These are phyloP conservation scores for Zosterops pallidus DNA, from an alignment of 2,113 vertebrate genomes.

Conservation along the genomic window DNA sequence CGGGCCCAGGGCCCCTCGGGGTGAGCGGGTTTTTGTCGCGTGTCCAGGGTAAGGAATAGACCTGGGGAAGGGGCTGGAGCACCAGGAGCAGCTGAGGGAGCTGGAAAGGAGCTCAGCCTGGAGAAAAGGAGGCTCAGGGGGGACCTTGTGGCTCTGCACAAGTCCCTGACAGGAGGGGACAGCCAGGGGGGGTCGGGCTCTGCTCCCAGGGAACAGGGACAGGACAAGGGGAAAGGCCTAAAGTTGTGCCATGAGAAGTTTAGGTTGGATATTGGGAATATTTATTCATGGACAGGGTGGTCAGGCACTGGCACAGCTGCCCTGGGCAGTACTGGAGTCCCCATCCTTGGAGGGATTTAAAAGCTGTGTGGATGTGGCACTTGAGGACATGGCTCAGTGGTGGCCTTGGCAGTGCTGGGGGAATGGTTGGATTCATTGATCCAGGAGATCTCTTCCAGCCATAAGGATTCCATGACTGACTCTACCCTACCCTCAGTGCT, in stretches of 20 bases:
- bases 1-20: not conserved
- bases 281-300: fast-evolving
- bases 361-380: fast-evolving
- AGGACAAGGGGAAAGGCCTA: fast-evolving
- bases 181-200: fast-evolving
- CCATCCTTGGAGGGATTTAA: fast-evolving
- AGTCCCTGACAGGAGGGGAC: not conserved
- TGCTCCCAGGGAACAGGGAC: not conserved
- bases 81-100: not conserved
- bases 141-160: not conserved
- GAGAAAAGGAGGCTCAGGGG: not conserved
- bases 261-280: not conserved
- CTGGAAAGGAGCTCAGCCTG: not conserved
- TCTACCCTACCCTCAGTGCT: not conserved
- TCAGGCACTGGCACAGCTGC: not conserved
- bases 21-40: not conserved
- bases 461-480: not conserved
- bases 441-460: not conserved
- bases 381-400: fast-evolving
- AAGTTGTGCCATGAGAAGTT: fast-evolving
- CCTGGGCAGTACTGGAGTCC: not conserved
- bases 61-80: not conserved
- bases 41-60: not conserved
- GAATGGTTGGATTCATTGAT: not conserved
- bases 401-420: not conserved